Evolutionary conservation across 2,888 invertebrate genomes (phyloP), one percentile per base, ranked within the genome.

Genomic region (Ditula angustiorana): DNA sequence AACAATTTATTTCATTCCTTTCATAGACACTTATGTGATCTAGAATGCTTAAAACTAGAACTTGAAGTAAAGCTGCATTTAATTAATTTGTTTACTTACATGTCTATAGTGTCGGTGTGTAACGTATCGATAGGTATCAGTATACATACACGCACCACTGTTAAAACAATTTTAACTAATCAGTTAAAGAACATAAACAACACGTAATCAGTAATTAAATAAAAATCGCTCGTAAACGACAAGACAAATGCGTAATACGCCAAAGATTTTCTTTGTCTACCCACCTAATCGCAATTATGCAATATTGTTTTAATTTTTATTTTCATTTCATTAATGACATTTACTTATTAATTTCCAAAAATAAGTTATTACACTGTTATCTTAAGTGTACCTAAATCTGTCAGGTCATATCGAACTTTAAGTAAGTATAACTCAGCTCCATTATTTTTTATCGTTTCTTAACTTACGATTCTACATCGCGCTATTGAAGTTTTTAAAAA

Each of bases 381-480:
- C 23, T 11, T 24, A n/a, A 46, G 3, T 24, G 1, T 1, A 46
- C 11, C 21, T 46, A 8, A 8, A 10, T n/a, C 5, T 5, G n/a
- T 1, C 23, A n/a, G 1, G 24, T 46, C n/a, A 5, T n/a, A 4
- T 46, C 5, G n/a, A 1, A 23, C 3, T 46, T 46, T 24, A 52
- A 11, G 21, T 30, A 52, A 16, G 10, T 5, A 7, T 5, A 4
- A 19, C 21, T 30, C 7, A 55, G 11, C 21, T 26, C 7, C n/a
- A 5, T 21, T 5, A 24, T 35, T 26, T 35, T 47, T 13, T 26
- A 30, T 16, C 16, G 19, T n/a, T n/a, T 1, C 21, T 13, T 5
- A 26, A 11, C 37, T 24, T 11, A 24, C 0, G n/a, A 35, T 56
- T 28, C 68, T 69, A 50, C 61, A 71, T 67, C 69, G 66, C 71